These are phyloP conservation scores for Eustalomyia histrio DNA, from an alignment of 2,888 invertebrate species.

Conservation along the genomic window DNA sequence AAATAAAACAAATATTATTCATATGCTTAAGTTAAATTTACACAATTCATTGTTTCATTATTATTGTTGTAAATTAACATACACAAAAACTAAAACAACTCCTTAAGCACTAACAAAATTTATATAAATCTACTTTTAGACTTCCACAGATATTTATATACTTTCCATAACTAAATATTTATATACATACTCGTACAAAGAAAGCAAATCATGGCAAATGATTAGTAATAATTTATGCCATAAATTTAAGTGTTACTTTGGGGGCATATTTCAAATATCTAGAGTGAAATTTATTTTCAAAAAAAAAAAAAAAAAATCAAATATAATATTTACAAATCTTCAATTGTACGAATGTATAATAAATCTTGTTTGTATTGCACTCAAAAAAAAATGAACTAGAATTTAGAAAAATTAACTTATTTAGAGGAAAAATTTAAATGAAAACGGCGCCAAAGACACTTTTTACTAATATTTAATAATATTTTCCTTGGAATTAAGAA, in stretches of 20 bases:
- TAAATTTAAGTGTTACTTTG: slow-evolving; percentile 51
- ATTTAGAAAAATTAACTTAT: too few relatives aligned
- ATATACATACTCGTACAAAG: too few relatives aligned
- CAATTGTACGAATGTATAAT: neutral
- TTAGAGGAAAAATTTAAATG: too few relatives aligned
- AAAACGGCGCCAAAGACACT: too few relatives aligned
- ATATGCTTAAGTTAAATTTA: slow-evolving; percentile 16
- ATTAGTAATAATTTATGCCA: slow-evolving; percentile 60
- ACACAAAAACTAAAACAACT: neutral
- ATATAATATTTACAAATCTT: neutral
- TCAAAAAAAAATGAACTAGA: too few relatives aligned
- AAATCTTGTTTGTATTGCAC: neutral
- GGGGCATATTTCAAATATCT: slow-evolving; percentile 47
- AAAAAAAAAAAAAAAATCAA: slow-evolving; percentile 1
- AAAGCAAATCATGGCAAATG: slow-evolving; percentile 50
- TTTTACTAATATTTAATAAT: too few relatives aligned
- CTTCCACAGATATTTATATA: neutral
- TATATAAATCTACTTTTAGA: neutral
- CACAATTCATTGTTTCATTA: neutral
- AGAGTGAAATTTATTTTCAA: slow-evolving; percentile 29
- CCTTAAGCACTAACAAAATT: neutral
- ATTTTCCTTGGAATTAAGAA: too few relatives aligned
- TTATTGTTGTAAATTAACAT: neutral
- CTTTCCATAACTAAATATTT: neutral
- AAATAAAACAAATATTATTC: slow-evolving; percentile 50